Conservation (phyloP, 1,140 invertebrate genomes). For the Drosophila bocki region DNA sequence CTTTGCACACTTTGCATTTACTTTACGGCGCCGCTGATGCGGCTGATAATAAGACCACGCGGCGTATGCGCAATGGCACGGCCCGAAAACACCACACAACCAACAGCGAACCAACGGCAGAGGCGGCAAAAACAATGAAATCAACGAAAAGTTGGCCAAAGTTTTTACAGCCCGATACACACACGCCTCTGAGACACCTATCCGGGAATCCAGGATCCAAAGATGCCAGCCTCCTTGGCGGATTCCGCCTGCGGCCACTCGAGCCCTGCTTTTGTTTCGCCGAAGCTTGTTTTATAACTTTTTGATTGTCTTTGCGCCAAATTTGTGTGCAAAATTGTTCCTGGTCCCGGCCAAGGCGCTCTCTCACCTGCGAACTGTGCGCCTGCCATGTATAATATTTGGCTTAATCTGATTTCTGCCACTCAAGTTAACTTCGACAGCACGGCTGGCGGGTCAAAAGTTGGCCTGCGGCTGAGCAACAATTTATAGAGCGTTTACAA, state of each 20-base stretch:
- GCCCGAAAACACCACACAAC: constrained; percentile 27
- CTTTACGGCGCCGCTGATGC: constrained; percentile 81
- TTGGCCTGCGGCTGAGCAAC: constrained; percentile 65
- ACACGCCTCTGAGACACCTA: constrained; percentile 53
- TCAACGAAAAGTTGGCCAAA: constrained; percentile 68
- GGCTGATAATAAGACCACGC: constrained; percentile 78
- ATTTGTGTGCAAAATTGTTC: constrained; percentile 79
- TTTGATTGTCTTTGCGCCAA: constrained; percentile 83
- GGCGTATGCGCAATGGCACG: constrained; percentile 74
- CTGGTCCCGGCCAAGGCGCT: constrained; percentile 35
- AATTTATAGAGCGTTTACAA: constrained; percentile 75
- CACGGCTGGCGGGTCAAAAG: constrained; percentile 53
- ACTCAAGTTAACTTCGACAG: constrained; percentile 70
- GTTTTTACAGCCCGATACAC: constrained; percentile 79
- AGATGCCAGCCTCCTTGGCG: constrained; percentile 22
- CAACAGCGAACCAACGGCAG: background rate
- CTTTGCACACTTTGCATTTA: constrained; percentile 83
- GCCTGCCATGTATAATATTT: constrained; percentile 72
- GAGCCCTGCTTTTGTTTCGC: constrained; percentile 61
- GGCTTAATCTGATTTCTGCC: constrained; percentile 77
- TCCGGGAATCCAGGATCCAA: constrained; percentile 19
- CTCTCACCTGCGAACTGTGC: constrained; percentile 48
- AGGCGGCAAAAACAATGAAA: constrained; percentile 34
- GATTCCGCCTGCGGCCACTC: constrained; percentile 55
- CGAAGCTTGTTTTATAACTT: constrained; percentile 82